Evolutionary conservation across 2,113 vertebrate species (phyloP), one percentile per base, ranked within the genome.

Genomic region (Siphamia tubifer): DNA sequence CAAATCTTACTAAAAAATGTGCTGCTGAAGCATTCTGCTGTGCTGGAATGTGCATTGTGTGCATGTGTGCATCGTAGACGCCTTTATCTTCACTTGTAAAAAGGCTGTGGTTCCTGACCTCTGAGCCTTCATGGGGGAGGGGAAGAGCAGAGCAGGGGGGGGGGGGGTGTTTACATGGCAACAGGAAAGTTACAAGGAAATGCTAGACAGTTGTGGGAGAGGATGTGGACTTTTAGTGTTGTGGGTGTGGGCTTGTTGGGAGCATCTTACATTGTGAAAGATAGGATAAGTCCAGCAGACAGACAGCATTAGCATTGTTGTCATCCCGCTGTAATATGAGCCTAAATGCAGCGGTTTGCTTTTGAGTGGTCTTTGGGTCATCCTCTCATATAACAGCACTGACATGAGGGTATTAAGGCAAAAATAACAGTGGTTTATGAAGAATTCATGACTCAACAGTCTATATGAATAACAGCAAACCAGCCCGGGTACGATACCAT

Each of bases 381-480:
- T 20, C 42, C 10, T 52, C 28, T 60, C 51, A 32, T 74, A 51
- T 47, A 51, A 52, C 54, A 47, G 64, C 70, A 51, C 35, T 16
- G 61, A 54, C n/a, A 52, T n/a, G 57, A n/a, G 19, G 43, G 76
- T 42, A 51, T 65, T 79, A 58, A 58, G 40, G 39, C 36, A 56
- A 70, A 28, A 57, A 51, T 21, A 78, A 78, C 72, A 78, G 19
- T 2, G 30, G 23, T 48, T 48, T 65, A 10, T 2, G 3, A 68
- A 67, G 86, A 79, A 47, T 45, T 66, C 56, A 74, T 85, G 83
- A 87, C 74, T 83, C 84, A 83, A 68, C 83, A 77, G 69, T 52
- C 49, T 56, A 55, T 54, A 66, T 16, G 54, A 78, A 68, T 49
- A 67, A 72, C 68, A 78, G 65, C 54, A 77, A 52, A 32, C 32